Percentiles rank a stretch among this genome's conserved stretches.
phyloP scores from a whole-genome alignment of 2,888 invertebrate genomes.

The Chromoteleia sp. region DNA sequence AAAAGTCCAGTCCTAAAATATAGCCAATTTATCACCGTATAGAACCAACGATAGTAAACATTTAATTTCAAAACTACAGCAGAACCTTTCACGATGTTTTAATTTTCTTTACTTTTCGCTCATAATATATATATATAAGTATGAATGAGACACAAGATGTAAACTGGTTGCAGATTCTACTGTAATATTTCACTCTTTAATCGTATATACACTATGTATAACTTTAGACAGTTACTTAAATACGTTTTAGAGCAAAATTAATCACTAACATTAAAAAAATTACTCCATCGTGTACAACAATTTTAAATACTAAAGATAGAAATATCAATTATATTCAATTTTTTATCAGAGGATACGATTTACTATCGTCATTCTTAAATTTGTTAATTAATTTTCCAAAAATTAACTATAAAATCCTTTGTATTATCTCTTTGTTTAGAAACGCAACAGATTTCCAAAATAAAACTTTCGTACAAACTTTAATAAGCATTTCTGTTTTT shows the following conservation, averaged over 20 bases:
- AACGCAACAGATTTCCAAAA: too few relatives aligned
- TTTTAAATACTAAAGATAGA: conserved; percentile 2
- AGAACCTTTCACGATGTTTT: neutral
- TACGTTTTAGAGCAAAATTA: too few relatives aligned
- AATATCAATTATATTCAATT: neutral
- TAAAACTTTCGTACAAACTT: too few relatives aligned
- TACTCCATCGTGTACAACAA: neutral
- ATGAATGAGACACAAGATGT: neutral
- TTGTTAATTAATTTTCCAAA: too few relatives aligned
- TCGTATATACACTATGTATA: conserved; percentile 37
- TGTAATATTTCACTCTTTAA: conserved; percentile 3
- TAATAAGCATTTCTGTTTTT: too few relatives aligned
- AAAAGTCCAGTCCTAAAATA: conserved; percentile 51
- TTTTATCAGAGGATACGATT: neutral
- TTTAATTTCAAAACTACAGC: conserved; percentile 10
- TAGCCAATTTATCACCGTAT: conserved; percentile 29
- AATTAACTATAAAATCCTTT: too few relatives aligned
- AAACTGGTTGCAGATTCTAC: neutral
- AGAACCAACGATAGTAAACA: conserved; percentile 34
- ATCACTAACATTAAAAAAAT: neutral
- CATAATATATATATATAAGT: conserved; percentile 6
- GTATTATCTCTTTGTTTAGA: too few relatives aligned
- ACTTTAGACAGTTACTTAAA: too few relatives aligned
- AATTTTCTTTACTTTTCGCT: neutral
- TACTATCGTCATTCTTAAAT: conserved; percentile 3